These are phyloP conservation scores for Gasterosteus nipponicus DNA, from an alignment of 2,113 vertebrate species.

Conservation along the genomic window DNA sequence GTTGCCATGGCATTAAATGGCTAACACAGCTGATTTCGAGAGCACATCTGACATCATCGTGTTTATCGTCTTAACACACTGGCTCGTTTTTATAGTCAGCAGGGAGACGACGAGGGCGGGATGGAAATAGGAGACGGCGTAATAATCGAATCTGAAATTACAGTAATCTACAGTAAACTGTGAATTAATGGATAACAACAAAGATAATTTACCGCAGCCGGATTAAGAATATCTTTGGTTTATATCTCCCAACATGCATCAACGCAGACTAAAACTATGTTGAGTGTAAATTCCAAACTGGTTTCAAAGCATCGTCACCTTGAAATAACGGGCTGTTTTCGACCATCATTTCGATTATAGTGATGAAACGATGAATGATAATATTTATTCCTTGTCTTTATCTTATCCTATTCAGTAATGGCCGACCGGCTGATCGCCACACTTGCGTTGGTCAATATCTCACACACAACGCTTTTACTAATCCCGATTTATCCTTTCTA, in stretches of 20 bases:
- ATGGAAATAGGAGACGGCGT: background rate
- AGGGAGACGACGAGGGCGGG: background rate
- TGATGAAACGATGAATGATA: background rate
- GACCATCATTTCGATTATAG: background rate
- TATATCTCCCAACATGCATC: background rate
- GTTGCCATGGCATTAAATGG: slow-evolving; percentile 44
- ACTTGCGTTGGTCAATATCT: background rate
- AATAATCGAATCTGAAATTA: background rate
- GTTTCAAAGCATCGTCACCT: too few relatives aligned
- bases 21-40: background rate
- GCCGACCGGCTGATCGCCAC: background rate
- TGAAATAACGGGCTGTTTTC: background rate
- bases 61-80: background rate
- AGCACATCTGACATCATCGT: background rate
- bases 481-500: background rate
- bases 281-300: background rate
- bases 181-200: background rate
- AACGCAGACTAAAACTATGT: background rate
- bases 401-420: background rate
- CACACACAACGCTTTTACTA: background rate
- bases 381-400: background rate
- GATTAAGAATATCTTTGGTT: background rate
- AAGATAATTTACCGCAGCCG: background rate
- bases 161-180: too few relatives aligned
- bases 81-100: background rate